Percentiles rank a stretch among this genome's conserved stretches.
These are phyloP conservation scores for Drosophila leonis DNA, from an alignment of 2,888 invertebrate species.

Conservation along the genomic window DNA sequence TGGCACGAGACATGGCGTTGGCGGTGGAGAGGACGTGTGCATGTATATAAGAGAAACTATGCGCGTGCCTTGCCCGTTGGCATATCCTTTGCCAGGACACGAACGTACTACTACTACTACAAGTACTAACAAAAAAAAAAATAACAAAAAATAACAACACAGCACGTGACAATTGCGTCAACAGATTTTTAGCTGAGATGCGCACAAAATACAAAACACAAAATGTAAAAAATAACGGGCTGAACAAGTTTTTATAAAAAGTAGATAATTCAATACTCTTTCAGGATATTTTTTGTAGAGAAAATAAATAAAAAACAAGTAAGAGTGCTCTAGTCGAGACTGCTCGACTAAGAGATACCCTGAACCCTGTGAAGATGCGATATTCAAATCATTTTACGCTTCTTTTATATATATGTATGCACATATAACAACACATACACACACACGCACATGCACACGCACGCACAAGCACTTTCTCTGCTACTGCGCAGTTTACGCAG, in stretches of 20 bases:
- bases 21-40: neutral
- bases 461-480: no score
- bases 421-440: no score
- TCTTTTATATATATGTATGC: no score
- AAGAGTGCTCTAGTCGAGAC: no score
- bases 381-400: no score
- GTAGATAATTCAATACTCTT: neutral
- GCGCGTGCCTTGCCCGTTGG: conserved; percentile 49
- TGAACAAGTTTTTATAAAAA: neutral
- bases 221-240: conserved; percentile 5
- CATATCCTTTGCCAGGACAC: conserved; percentile 69
- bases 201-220: conserved; percentile 65
- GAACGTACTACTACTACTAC: conserved; percentile 21
- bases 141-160: conserved; percentile 25
- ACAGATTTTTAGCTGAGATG: conserved; percentile 81
- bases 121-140: conserved; percentile 19
- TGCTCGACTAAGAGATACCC: no score
- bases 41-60: conserved; percentile 47
- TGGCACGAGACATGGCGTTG: conserved; percentile 59
- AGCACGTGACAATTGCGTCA: conserved; percentile 80
- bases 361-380: no score
- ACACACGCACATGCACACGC: no score
- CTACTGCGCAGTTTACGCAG: no score
- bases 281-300: neutral
- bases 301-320: neutral